phyloP scores from a whole-genome alignment of 2,113 vertebrate genomes.

The Mus pahari region DNA sequence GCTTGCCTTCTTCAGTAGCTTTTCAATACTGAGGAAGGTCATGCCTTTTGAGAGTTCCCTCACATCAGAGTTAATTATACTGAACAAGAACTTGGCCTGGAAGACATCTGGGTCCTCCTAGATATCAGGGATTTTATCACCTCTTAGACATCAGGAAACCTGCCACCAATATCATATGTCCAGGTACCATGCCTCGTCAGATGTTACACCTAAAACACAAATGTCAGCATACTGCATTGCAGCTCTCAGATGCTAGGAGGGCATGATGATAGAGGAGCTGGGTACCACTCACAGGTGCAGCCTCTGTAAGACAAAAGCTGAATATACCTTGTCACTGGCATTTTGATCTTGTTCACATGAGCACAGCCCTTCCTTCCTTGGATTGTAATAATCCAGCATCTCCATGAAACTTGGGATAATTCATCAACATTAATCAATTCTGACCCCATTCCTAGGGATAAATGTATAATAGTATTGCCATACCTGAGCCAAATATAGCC shows the following conservation, averaged over 20 bases:
- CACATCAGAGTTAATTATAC: slow-evolving; percentile 10
- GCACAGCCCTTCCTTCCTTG: background rate
- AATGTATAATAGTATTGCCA: background rate
- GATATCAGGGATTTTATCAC: background rate
- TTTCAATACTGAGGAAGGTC: background rate
- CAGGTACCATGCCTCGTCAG: background rate
- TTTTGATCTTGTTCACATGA: background rate
- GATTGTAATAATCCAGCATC: background rate
- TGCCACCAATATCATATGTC: background rate
- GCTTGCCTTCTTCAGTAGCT: background rate
- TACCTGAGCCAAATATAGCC: background rate
- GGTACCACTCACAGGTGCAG: background rate
- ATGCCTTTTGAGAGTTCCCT: background rate
- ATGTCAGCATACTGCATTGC: background rate
- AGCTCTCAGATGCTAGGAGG: background rate
- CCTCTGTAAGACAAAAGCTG: slow-evolving; percentile 11
- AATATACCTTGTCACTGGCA: background rate
- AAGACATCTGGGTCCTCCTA: background rate
- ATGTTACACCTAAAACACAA: background rate
- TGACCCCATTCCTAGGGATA: background rate
- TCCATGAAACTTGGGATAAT: slow-evolving; percentile 30
- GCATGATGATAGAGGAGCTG: background rate
- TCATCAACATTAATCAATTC: slow-evolving; percentile 46
- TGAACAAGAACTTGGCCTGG: background rate
- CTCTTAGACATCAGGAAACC: background rate